Base-by-base conservation (phyloP, 2,888 invertebrate genomes). In the Cheilosia vulpina region DNA sequence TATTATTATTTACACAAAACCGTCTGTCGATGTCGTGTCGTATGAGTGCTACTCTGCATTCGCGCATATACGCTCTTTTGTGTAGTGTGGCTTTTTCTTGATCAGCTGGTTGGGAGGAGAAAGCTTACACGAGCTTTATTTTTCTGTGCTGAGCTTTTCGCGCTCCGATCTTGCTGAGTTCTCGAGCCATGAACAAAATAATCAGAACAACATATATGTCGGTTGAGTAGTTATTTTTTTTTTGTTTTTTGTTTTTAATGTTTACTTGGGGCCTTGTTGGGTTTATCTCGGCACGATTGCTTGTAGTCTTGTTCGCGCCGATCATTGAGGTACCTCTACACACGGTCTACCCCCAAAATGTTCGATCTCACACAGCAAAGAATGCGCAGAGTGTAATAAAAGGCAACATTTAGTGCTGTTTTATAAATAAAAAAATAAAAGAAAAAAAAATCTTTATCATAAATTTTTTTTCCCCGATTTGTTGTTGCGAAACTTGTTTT, bases 311-410 rank as follows among this genome's bases (percentile, higher is more conserved):
- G 85, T 85, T 72, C 76, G 68, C 55, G 45, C 68, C 38, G 81
- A 85, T 81, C 85, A 72, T 62, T 58, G 66, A 68, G 71, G 72
- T 72, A 77, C 76, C 11, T 31, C 52, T 13, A n/a, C 31, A 13
- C 27, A 27, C 31, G 52, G 21, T 52, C 47, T 60, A 41, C 57
- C 47, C 55, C 57, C 31, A 58, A 76, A 75, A 79, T 84, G 75
- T 63, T 47, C 38, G 13, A 41, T 50, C 63, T 72, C 62, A 52
- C 27, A 52, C 57, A n/a, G 6, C 13, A 27, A 55, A 57, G 38
- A 69, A 84, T 63, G 73, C 79, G 68, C 69, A 75, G 63, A 85
- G 72, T 85, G 81, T 76, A 85, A 63, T 68, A 77, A 85, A 76
- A 60, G 81, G 72, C 76, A 81, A 62, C 77, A 72, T 76, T 77